Conservation (phyloP, 2,113 vertebrate genomes). For the Edolisoma coerulescens region DNA sequence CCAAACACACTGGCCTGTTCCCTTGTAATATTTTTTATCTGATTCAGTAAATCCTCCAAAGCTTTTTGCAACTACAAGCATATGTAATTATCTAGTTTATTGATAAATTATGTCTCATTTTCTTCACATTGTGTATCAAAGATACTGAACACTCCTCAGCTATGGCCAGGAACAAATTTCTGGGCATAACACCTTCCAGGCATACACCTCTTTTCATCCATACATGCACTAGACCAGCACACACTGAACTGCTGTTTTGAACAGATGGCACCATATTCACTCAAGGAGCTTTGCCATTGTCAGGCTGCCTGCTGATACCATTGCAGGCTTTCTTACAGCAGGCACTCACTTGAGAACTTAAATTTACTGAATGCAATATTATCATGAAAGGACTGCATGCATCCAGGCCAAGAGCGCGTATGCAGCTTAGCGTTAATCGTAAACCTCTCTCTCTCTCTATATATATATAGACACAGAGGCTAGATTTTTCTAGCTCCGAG, state of each 20-base stretch:
- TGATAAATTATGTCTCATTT: background rate
- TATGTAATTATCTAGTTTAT: background rate
- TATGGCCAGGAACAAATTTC: background rate
- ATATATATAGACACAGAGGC: background rate
- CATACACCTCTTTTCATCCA: background rate
- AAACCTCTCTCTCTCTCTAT: background rate
- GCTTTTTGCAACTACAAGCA: background rate
- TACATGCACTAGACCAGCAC: fast-evolving
- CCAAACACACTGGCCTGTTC: background rate
- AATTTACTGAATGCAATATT: background rate
- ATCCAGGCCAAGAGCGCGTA: no score
- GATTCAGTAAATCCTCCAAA: background rate
- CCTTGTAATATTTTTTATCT: background rate
- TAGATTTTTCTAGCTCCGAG: background rate
- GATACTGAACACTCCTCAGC: background rate
- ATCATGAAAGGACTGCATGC: background rate
- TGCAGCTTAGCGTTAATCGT: background rate
- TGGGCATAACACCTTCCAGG: background rate
- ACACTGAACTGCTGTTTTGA: background rate
- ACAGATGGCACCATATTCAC: background rate
- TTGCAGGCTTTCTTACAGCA: background rate
- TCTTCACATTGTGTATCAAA: background rate
- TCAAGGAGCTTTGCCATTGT: background rate
- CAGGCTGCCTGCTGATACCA: background rate
- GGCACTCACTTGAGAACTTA: background rate